Evolutionary conservation across 2,888 invertebrate species (phyloP).

Genomic region (Morpho deidamia): DNA sequence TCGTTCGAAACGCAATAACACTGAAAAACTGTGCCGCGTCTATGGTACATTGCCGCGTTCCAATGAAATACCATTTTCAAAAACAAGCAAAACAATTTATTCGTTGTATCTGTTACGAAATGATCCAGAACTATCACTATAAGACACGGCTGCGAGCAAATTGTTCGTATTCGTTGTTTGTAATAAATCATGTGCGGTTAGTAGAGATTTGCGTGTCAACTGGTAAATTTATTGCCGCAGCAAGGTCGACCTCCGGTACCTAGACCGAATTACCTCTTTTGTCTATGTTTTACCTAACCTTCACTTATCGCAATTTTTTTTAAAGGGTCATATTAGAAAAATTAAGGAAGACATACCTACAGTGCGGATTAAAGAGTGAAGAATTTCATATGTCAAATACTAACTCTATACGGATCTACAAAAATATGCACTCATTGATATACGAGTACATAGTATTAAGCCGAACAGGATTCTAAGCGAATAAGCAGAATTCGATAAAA

Average conservation of each 20-base stretch:
- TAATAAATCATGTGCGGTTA: constrained; percentile 61
- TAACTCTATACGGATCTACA: no score
- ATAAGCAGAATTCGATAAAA: no score
- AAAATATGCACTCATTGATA: no score
- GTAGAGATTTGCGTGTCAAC: constrained; percentile 67
- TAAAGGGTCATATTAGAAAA: no score
- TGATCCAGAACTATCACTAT: constrained; percentile 27
- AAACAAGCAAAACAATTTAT: constrained; percentile 48
- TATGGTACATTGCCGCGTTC: constrained; percentile 18
- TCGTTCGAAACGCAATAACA: not conserved
- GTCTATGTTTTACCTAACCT: constrained; percentile 2
- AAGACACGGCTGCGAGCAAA: constrained; percentile 39
- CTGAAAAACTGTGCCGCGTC: not conserved
- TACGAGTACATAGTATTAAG: no score
- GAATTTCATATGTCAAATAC: no score
- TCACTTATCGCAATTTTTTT: not conserved
- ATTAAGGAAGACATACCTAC: no score
- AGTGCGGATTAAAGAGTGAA: no score
- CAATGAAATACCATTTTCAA: constrained; percentile 45
- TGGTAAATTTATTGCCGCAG: constrained; percentile 53
- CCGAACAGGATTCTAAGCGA: no score
- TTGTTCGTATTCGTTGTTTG: constrained; percentile 35
- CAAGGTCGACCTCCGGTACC: constrained; percentile 50
- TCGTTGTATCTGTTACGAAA: constrained; percentile 26
- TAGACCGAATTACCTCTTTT: constrained; percentile 29